A percentile compares a stretch with the other conserved stretches of the same genome.
phyloP scores from a whole-genome alignment of 2,888 invertebrate species.

The Villa cingulata region DNA sequence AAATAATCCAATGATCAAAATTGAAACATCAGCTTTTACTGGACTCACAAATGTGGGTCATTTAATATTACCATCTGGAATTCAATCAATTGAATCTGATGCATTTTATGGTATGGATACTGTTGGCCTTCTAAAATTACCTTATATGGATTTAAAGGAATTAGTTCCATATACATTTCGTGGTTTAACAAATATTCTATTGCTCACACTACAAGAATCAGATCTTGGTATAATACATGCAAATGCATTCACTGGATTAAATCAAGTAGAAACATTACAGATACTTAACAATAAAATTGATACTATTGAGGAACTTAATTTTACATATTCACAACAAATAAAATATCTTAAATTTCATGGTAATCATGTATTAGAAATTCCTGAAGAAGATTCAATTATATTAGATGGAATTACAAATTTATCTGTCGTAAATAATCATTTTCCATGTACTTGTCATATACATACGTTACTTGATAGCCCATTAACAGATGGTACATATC shows the following conservation, averaged over 20 bases:
- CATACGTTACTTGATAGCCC: slow-evolving; percentile 64
- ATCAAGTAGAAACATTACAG: slow-evolving; percentile 56
- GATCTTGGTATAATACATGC: slow-evolving; percentile 61
- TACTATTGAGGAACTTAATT: slow-evolving; percentile 58
- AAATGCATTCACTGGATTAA: slow-evolving; percentile 63
- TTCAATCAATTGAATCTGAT: slow-evolving; percentile 59
- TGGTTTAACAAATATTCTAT: slow-evolving; percentile 59
- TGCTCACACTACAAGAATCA: slow-evolving; percentile 66
- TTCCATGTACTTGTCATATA: slow-evolving; percentile 76
- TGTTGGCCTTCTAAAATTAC: slow-evolving; percentile 66
- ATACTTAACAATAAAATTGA: slow-evolving; percentile 78
- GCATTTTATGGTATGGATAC: slow-evolving; percentile 71
- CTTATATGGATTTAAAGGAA: slow-evolving; percentile 68
- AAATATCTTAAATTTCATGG: slow-evolving; percentile 61
- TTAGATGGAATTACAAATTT: slow-evolving; percentile 57
- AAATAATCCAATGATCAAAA: slow-evolving; percentile 69
- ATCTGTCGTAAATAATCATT: slow-evolving; percentile 63
- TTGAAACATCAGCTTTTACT: slow-evolving; percentile 71
- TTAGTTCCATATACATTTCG: slow-evolving; percentile 59
- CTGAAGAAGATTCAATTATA: slow-evolving; percentile 51
- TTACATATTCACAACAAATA: slow-evolving; percentile 57
- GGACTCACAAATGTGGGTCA: slow-evolving; percentile 71
- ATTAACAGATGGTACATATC: slow-evolving; percentile 50
- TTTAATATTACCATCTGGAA: slow-evolving; percentile 70
- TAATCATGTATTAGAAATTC: slow-evolving; percentile 70